phyloP scores from a whole-genome alignment of 2,888 invertebrate species.

The Taphrorychus bicolor region DNA sequence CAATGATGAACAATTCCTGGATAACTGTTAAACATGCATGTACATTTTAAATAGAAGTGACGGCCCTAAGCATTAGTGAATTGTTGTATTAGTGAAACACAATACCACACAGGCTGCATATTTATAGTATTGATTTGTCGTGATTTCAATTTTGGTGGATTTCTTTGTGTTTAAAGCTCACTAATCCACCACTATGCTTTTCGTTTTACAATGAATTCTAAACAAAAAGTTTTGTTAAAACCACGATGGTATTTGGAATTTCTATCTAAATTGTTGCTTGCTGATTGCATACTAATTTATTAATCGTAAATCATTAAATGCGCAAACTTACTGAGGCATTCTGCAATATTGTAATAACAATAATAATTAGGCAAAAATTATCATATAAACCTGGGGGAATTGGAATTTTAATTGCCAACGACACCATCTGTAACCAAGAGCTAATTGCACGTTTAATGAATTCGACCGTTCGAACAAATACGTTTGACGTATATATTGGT shows the following conservation, averaged over 20 bases:
- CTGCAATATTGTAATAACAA: constrained; percentile 5
- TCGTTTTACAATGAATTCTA: too few species aligned
- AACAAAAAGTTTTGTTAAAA: too few species aligned
- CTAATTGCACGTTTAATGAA: constrained; percentile 3
- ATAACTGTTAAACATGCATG: neutral
- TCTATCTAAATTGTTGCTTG: too few species aligned
- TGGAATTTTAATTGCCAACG: constrained; percentile 3
- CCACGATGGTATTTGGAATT: too few species aligned
- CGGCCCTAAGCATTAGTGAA: neutral
- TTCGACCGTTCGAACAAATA: neutral
- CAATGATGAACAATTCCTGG: neutral
- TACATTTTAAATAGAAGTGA: neutral
- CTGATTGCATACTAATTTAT: neutral
- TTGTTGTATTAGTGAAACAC: neutral
- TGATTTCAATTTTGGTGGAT: neutral
- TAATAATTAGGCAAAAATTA: neutral
- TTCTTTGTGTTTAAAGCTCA: neutral
- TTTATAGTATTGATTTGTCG: neutral
- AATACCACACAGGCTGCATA: neutral
- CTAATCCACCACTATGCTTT: neutral
- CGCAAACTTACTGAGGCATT: neutral
- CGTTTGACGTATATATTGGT: neutral
- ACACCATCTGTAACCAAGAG: constrained; percentile 4
- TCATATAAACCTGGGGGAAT: neutral
- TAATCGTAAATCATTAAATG: neutral